Evolutionary conservation across 2,888 invertebrate genomes (phyloP), one percentile per base, ranked within the genome.

Genomic region (Megaustenia siamemsis): DNA sequence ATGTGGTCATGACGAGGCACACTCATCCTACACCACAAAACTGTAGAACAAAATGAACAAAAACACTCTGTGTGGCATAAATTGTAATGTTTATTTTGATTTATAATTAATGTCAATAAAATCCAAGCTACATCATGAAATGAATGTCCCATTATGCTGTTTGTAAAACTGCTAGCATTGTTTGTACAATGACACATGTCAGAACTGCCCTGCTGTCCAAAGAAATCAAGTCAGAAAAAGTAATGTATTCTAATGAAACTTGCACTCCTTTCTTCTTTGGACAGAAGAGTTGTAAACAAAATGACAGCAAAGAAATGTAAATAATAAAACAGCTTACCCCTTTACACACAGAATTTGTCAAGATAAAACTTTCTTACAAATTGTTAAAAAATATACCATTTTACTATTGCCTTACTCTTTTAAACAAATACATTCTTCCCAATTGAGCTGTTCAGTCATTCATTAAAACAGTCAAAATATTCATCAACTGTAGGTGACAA

Each of bases 61-160:
- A n/a, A 8, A 66, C 28, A 28, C 71, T 40, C 6, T 40, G 71
- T 18, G n/a, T 56, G 66, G 43, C 79, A 79, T 66, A 18, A 66
- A 66, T 45, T 40, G 77, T 63, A 79, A 79, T 6, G n/a, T 80
- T 80, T 69, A 80, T 80, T 80, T 80, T 49, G 35, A 53, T 80
- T 80, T 5, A 40, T 53, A 68, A 69, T 66, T n/a, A 78, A 60
- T 53, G 32, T 32, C n/a, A 63, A 32, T 3, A 69, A 80, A 68
- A 69, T 80, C 53, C 80, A 69, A 49, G 69, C 80, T 38, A 69
- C 28, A 69, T 69, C 53, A 69, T 38, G 49, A 80, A 69, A 18
- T 56, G 21, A 49, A 69, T 28, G 69, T 53, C 28, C 32, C 49
- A 79, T 49, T 68, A 80, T 69, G 80, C 69, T 69, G 49, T 68